phyloP scores from a whole-genome alignment of 2,888 invertebrate species.

The Drosophila atroscutellata region DNA sequence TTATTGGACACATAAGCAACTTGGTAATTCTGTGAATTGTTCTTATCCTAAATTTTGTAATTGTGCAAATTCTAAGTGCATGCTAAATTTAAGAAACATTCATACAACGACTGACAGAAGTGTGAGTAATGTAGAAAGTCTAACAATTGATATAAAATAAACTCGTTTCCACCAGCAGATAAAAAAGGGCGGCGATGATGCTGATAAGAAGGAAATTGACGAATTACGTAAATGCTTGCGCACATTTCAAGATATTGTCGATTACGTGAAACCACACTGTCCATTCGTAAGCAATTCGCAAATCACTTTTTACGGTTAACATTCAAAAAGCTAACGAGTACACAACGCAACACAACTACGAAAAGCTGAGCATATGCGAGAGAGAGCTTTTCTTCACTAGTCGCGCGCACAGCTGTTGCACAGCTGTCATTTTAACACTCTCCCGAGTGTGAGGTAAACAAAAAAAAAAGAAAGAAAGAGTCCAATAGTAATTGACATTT shows the following conservation, averaged over 20 bases:
- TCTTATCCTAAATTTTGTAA: not conserved
- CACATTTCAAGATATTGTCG: slow-evolving; percentile 21
- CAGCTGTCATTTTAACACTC: slow-evolving; percentile 55
- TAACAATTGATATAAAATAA: not conserved
- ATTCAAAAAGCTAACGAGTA: slow-evolving; percentile 35
- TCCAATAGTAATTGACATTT: slow-evolving; percentile 49
- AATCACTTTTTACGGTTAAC: not conserved
- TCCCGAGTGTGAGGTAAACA: slow-evolving; percentile 58
- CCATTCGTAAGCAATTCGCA: slow-evolving; percentile 32
- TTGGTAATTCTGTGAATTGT: not conserved
- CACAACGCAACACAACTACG: slow-evolving; percentile 6
- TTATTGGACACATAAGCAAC: not conserved
- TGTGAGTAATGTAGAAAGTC: slow-evolving; percentile 1
- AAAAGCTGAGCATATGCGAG: slow-evolving; percentile 31
- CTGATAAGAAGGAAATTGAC: not conserved
- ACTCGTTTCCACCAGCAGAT: not conserved
- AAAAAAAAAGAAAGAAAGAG: slow-evolving; percentile 47
- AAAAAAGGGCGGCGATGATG: not conserved
- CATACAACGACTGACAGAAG: not conserved
- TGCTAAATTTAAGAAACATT: not conserved
- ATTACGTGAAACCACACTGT: slow-evolving; percentile 17
- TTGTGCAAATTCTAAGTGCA: not conserved
- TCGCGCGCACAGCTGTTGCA: slow-evolving; percentile 56
- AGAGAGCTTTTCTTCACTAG: slow-evolving; percentile 49
- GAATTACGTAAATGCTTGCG: slow-evolving; percentile 11